Conservation (phyloP, 2,113 vertebrate species). For the Brachypteracias leptosomus region DNA sequence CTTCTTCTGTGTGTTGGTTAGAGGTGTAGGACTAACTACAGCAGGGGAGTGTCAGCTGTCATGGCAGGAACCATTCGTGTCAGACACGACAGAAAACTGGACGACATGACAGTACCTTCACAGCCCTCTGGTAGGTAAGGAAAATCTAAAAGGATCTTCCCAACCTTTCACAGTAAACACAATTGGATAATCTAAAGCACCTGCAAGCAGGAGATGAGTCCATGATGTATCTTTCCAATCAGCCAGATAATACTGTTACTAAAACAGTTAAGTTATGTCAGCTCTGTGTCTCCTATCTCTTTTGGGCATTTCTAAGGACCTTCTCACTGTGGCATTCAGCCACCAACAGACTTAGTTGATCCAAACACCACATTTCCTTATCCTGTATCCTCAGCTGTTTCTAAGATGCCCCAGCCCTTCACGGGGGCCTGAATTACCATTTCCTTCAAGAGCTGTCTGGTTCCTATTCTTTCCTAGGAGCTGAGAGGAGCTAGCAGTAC, state of each 20-base stretch:
- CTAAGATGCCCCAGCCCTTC: background rate
- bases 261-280: conserved; percentile 56
- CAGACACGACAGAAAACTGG: conserved; percentile 37
- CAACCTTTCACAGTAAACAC: conserved; percentile 63
- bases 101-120: conserved; percentile 62
- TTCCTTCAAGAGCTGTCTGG: conserved; percentile 22
- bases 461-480: background rate
- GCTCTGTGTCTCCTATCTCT: conserved; percentile 16
- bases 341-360: background rate
- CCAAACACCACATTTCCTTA: background rate
- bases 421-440: background rate
- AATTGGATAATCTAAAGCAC: conserved; percentile 54
- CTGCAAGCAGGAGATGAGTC: conserved; percentile 46
- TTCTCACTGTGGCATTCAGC: background rate
- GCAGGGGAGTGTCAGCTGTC: conserved; percentile 24
- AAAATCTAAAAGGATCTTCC: conserved; percentile 56
- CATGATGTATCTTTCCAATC: background rate
- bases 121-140: conserved; percentile 54
- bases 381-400: background rate
- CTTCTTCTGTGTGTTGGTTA: conserved; percentile 2
- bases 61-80: conserved; percentile 31
- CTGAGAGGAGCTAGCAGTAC: conserved; percentile 84
- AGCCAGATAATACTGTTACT: conserved; percentile 46
- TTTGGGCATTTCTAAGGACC: background rate
- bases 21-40: conserved; percentile 24